Conservation (phyloP, 1,140 invertebrate species). For the Mycetomoellerius zeteki region DNA sequence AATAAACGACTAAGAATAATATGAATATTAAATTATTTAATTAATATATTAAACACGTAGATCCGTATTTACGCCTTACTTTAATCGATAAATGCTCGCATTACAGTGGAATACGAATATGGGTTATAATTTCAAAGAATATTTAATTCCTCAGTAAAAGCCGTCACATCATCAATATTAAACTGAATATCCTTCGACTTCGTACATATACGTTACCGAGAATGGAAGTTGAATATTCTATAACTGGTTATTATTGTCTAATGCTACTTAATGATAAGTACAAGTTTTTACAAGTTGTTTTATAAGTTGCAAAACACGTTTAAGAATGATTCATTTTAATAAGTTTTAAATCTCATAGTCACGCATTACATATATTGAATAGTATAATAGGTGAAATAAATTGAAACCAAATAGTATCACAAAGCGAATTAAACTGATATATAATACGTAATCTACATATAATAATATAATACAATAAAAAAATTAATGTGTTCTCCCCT, state of each 20-base stretch:
- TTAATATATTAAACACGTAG: not conserved
- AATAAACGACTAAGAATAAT: not conserved
- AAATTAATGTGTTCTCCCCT: too few species aligned
- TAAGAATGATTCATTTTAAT: not conserved
- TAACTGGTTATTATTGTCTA: not conserved
- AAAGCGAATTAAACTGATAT: not conserved
- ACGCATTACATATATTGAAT: not conserved
- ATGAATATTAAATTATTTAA: not conserved
- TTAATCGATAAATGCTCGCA: too few species aligned
- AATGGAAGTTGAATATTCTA: not conserved
- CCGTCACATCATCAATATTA: not conserved
- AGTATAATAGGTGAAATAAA: not conserved
- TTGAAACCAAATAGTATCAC: not conserved
- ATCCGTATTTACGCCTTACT: too few species aligned
- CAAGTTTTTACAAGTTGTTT: not conserved
- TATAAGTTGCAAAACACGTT: not conserved
- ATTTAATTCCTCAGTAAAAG: not conserved
- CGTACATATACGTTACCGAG: not conserved
- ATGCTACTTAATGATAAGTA: not conserved
- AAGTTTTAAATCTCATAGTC: not conserved
- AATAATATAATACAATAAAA: too few species aligned
- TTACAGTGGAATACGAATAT: too few species aligned
- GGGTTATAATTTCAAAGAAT: not conserved
- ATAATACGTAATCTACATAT: not conserved
- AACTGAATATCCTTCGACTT: constrained; percentile 27